phyloP scores from a whole-genome alignment of 2,888 invertebrate genomes.

The Drosophila rellima region DNA sequence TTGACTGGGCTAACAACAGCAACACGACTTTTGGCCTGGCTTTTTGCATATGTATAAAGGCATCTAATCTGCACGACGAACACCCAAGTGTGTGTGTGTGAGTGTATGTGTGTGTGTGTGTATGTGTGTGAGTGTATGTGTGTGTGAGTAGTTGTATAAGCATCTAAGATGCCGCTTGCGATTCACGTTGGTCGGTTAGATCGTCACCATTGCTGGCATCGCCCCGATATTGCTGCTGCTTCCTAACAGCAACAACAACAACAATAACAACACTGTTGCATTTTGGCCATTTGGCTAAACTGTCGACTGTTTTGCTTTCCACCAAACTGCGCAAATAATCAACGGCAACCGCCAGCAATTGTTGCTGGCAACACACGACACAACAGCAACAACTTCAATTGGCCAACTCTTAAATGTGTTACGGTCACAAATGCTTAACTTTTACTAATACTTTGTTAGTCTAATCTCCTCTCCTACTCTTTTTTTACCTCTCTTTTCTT shows the following conservation, averaged over 20 bases:
- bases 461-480: slow-evolving; percentile 13
- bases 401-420: slow-evolving; percentile 72
- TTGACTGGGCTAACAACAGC: slow-evolving; percentile 35
- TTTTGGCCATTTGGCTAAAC: slow-evolving; percentile 57
- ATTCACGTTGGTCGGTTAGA: slow-evolving; percentile 72
- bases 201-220: slow-evolving; percentile 74
- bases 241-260: slow-evolving; percentile 26
- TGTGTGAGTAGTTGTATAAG: slow-evolving; percentile 59
- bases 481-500: not conserved
- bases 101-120: slow-evolving; percentile 46
- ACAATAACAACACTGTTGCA: slow-evolving; percentile 35
- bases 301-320: slow-evolving; percentile 54
- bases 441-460: slow-evolving; percentile 78
- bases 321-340: slow-evolving; percentile 57
- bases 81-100: slow-evolving; percentile 28
- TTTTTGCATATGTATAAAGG: slow-evolving; percentile 77
- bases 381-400: slow-evolving; percentile 48
- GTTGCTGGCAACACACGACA: slow-evolving; percentile 43
- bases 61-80: slow-evolving; percentile 72
- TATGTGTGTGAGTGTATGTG: slow-evolving; percentile 31
- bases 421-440: slow-evolving; percentile 83
- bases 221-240: slow-evolving; percentile 50
- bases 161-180: slow-evolving; percentile 79
- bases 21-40: slow-evolving; percentile 60
- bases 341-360: slow-evolving; percentile 51